Conservation (phyloP, 2,113 vertebrate genomes). For the Vimba vimba region DNA sequence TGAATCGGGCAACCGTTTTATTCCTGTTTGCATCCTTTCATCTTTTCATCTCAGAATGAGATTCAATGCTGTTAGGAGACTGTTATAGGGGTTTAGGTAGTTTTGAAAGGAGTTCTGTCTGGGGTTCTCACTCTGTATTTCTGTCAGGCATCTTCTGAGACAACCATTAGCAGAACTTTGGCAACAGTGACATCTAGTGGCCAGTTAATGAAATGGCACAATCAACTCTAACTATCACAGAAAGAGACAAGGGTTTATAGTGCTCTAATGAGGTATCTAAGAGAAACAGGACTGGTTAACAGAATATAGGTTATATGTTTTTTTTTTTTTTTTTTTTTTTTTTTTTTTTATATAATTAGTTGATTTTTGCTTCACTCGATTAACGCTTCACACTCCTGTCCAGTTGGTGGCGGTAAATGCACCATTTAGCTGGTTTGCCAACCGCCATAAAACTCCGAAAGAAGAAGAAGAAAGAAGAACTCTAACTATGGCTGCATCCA, state of each 20-base stretch:
- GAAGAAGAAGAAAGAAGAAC: too few species aligned
- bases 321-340: too few species aligned
- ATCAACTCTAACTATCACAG: not conserved
- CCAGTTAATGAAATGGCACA: not conserved
- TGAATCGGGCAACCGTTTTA: not conserved
- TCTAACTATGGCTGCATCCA: not conserved
- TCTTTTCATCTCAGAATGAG: not conserved
- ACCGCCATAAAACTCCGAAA: too few species aligned
- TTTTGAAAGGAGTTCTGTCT: not conserved
- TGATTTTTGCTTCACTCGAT: too few species aligned
- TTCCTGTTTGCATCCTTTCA: not conserved
- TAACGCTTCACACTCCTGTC: too few species aligned
- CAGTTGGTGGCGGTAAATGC: too few species aligned
- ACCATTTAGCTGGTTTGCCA: too few species aligned
- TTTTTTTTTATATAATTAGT: too few species aligned
- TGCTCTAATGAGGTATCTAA: too few species aligned
- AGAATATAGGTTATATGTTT: too few species aligned
- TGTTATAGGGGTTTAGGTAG: not conserved
- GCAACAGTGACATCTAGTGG: constrained; percentile 54
- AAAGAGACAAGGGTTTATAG: too few species aligned
- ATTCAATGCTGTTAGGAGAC: not conserved
- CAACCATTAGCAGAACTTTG: constrained; percentile 7
- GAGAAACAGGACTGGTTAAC: too few species aligned
- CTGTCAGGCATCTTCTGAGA: constrained; percentile 16
- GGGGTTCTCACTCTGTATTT: not conserved